These are phyloP conservation scores for Syngnathus floridae DNA, from an alignment of 2,113 vertebrate genomes.

Conservation along the genomic window DNA sequence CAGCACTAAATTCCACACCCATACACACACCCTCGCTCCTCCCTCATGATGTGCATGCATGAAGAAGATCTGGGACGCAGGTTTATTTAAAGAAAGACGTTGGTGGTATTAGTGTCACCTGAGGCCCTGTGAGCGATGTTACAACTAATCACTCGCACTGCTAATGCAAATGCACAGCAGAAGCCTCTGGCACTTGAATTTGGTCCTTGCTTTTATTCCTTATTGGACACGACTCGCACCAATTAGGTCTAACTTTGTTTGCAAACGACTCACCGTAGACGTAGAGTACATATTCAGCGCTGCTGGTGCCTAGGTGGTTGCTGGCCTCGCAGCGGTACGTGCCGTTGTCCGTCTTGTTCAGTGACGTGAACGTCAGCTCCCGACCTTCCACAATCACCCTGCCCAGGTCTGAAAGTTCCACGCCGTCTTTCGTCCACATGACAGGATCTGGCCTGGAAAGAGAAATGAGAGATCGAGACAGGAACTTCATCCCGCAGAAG, in stretches of 20 bases:
- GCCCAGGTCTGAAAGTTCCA: constrained; percentile 89
- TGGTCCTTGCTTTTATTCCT: constrained; percentile 3
- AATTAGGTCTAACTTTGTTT: background rate
- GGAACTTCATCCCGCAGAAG: background rate
- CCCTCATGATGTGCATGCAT: constrained; percentile 17
- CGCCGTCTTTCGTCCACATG: constrained; percentile 94
- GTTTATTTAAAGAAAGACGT: constrained; percentile 68
- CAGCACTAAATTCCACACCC: constrained; percentile 57
- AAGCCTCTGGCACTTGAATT: constrained; percentile 13
- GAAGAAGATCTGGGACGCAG: constrained; percentile 45
- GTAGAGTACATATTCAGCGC: constrained; percentile 89
- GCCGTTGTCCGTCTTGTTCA: constrained; percentile 99
- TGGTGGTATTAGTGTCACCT: constrained; percentile 63
- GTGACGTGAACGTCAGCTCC: constrained; percentile 88
- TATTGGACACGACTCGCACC: background rate
- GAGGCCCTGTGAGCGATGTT: constrained; percentile 47
- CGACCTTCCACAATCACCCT: constrained; percentile 91
- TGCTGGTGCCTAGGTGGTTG: constrained; percentile 91
- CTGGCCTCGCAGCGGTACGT: constrained; percentile 96
- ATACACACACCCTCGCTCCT: background rate
- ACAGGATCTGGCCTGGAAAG: constrained; percentile 87
- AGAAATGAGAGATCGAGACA: background rate
- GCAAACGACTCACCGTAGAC: constrained; percentile 86
- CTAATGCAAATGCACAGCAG: constrained; percentile 39
- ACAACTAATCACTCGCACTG: constrained; percentile 50